Evolutionary conservation across 2,888 invertebrate species (phyloP).

Genomic region (Emesis castigata): DNA sequence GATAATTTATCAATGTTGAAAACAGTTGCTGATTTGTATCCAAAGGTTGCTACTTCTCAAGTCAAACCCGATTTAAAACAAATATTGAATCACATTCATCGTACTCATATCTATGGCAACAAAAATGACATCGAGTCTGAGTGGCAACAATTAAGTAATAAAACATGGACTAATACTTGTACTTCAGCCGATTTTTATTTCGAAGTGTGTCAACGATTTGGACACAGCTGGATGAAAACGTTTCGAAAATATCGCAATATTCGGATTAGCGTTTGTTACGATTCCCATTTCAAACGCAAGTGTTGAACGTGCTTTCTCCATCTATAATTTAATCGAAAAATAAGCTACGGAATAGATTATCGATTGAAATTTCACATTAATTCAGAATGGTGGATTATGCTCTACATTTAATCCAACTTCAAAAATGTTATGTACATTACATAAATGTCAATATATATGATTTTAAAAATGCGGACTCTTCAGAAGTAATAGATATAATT

Average conservation of each 20-base stretch:
- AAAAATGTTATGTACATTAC: too few relatives aligned
- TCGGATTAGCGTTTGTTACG: constrained; percentile 35
- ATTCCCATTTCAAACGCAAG: constrained; percentile 13
- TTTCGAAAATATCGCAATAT: constrained; percentile 41
- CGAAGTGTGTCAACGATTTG: constrained; percentile 35
- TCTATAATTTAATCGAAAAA: constrained; percentile 40
- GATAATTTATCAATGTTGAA: too few relatives aligned
- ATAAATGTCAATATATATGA: too few relatives aligned
- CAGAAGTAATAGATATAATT: neutral
- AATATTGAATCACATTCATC: neutral
- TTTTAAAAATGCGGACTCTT: constrained; percentile 4
- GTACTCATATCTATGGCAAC: neutral
- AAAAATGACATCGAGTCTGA: constrained; percentile 32
- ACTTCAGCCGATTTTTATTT: constrained; percentile 41
- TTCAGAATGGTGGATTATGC: too few relatives aligned
- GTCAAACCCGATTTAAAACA: neutral
- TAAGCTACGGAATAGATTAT: constrained; percentile 45
- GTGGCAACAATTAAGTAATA: constrained; percentile 34
- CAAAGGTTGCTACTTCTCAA: too few relatives aligned
- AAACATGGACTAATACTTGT: constrained; percentile 26
- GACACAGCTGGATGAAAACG: constrained; percentile 39
- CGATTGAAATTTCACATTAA: constrained; percentile 39
- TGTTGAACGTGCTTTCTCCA: constrained; percentile 4
- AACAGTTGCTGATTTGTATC: too few relatives aligned
- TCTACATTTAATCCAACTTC: too few relatives aligned